Evolutionary conservation across 1,140 invertebrate genomes (phyloP).

Genomic region (Drosophila hydei): DNA sequence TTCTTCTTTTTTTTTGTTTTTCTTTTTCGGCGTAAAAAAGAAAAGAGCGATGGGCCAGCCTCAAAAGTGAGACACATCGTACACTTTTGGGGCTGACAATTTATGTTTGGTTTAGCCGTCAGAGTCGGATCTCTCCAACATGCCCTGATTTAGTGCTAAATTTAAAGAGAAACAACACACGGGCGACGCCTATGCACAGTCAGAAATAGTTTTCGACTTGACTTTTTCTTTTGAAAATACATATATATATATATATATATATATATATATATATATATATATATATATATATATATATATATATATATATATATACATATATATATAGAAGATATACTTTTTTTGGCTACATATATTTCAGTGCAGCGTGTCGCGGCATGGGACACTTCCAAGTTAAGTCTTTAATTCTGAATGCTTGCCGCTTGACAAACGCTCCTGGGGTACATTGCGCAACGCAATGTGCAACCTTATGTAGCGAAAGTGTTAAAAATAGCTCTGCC

Average conservation of each 20-base stretch:
- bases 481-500: constrained; percentile 74
- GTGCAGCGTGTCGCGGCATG: constrained; percentile 57
- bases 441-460: constrained; percentile 50
- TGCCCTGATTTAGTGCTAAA: constrained; percentile 83
- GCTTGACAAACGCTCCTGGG: constrained; percentile 62
- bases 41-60: constrained; percentile 13
- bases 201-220: constrained; percentile 32
- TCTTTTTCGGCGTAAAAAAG: constrained; percentile 4
- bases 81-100: constrained; percentile 55
- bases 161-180: constrained; percentile 48
- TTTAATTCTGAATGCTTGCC: constrained; percentile 39
- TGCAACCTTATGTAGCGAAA: constrained; percentile 63
- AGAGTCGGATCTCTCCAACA: constrained; percentile 52
- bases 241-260: neutral
- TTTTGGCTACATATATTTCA: constrained; percentile 32
- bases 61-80: constrained; percentile 50
- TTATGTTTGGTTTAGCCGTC: constrained; percentile 75
- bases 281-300: too few species aligned
- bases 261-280: too few species aligned
- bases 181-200: constrained; percentile 15
- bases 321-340: too few species aligned
- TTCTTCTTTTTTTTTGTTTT: constrained; percentile 9
- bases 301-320: neutral
- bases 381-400: constrained; percentile 60
- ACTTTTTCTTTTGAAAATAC: neutral